These are phyloP conservation scores for Chaetophractus vellerosus DNA, from an alignment of 2,797 vertebrate genomes.

Conservation along the genomic window DNA sequence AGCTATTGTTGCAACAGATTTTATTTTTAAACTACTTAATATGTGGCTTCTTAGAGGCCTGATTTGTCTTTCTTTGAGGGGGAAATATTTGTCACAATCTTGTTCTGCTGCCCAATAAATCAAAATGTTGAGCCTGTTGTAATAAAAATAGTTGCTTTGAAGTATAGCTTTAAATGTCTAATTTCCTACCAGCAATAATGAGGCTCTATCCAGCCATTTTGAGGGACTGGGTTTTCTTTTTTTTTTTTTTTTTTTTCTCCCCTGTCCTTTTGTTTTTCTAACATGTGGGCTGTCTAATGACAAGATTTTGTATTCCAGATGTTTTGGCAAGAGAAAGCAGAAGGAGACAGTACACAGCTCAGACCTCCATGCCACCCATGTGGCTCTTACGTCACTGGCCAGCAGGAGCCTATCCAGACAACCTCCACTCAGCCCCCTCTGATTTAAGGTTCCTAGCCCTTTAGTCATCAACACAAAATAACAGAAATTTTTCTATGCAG, in stretches of 20 bases:
- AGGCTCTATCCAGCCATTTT: constrained; percentile 84
- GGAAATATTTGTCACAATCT: constrained; percentile 84
- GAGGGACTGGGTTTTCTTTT: constrained; percentile 77
- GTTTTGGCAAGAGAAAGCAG: constrained; percentile 89
- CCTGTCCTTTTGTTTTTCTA: constrained; percentile 88
- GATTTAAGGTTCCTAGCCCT: constrained; percentile 84
- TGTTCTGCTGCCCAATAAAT: constrained; percentile 89
- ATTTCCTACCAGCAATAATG: constrained; percentile 88
- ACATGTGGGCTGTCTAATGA: constrained; percentile 88
- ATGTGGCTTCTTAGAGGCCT: constrained; percentile 76
- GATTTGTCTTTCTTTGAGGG: constrained; percentile 81
- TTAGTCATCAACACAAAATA: constrained; percentile 87
- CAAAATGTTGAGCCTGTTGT: constrained; percentile 84
- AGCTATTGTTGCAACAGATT: background rate
- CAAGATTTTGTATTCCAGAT: constrained; percentile 91
- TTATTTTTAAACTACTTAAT: constrained; percentile 82
- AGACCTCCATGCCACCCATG: constrained; percentile 91
- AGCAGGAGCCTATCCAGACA: constrained; percentile 83
- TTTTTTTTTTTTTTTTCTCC: too few relatives aligned
- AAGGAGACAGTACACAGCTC: constrained; percentile 81
- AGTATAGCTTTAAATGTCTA: constrained; percentile 88
- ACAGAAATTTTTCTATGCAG: constrained; percentile 83
- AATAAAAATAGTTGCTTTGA: constrained; percentile 92
- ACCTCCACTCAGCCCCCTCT: background rate
- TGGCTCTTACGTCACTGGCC: constrained; percentile 84